Evolutionary conservation across 2,113 vertebrate species (phyloP).

Genomic region (human): GRCh38 chr7:20871501-20872000

Average conservation of each 20-base stretch:
- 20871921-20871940: background rate
- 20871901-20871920: background rate
- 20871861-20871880: constrained; percentile 5
- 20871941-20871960: background rate
- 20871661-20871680: background rate
- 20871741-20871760: background rate
- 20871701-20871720: background rate
- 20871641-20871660: background rate
- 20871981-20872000: background rate
- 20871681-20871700: background rate
- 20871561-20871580: too few species aligned
- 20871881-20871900: background rate
- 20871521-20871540: background rate
- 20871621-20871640: background rate
- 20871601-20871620: background rate
- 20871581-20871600: too few species aligned
- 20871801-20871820: background rate
- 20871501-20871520: background rate
- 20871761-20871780: background rate
- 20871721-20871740: background rate
- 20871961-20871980: background rate
- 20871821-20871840: background rate
- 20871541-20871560: background rate
- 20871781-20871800: background rate
- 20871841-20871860: background rate